A percentile compares a stretch with the other conserved stretches of the same genome.
phyloP scores from a whole-genome alignment of 1,140 invertebrate species.

The Trachymyrmex septentrionalis region DNA sequence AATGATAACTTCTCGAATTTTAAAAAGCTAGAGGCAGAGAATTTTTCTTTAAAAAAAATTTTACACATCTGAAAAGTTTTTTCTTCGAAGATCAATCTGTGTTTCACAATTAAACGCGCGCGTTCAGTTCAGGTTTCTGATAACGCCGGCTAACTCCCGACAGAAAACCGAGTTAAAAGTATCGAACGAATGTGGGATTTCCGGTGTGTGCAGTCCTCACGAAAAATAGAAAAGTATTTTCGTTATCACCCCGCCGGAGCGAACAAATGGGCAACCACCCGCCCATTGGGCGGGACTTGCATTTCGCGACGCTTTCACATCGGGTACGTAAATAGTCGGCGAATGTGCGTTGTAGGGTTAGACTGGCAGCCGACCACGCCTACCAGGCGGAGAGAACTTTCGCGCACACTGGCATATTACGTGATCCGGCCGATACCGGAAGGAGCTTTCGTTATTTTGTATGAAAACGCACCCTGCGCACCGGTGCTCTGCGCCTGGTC shows the following conservation, averaged over 20 bases:
- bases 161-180: slow-evolving; percentile 40
- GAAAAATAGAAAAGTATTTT: slow-evolving; percentile 60
- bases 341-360: slow-evolving; percentile 64
- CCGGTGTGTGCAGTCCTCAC: slow-evolving; percentile 39
- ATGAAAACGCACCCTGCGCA: slow-evolving; percentile 52
- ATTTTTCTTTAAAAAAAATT: background rate
- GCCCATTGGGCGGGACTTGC: slow-evolving; percentile 65
- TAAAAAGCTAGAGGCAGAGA: background rate
- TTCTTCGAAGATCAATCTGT: background rate
- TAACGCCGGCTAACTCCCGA: slow-evolving; percentile 8
- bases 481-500: background rate
- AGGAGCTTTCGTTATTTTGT: slow-evolving; percentile 60
- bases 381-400: slow-evolving; percentile 63
- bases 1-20: background rate
- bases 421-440: slow-evolving; percentile 50
- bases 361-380: slow-evolving; percentile 57
- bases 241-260: slow-evolving; percentile 29
- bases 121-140: slow-evolving; percentile 11
- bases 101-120: background rate
- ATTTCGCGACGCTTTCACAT: slow-evolving; percentile 68
- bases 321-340: slow-evolving; percentile 68
- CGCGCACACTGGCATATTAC: slow-evolving; percentile 34
- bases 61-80: background rate
- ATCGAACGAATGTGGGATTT: slow-evolving; percentile 25
- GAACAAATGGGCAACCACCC: slow-evolving; percentile 26